These are phyloP conservation scores for Pangasius macronema DNA, from an alignment of 2,797 vertebrate genomes.

Conservation along the genomic window DNA sequence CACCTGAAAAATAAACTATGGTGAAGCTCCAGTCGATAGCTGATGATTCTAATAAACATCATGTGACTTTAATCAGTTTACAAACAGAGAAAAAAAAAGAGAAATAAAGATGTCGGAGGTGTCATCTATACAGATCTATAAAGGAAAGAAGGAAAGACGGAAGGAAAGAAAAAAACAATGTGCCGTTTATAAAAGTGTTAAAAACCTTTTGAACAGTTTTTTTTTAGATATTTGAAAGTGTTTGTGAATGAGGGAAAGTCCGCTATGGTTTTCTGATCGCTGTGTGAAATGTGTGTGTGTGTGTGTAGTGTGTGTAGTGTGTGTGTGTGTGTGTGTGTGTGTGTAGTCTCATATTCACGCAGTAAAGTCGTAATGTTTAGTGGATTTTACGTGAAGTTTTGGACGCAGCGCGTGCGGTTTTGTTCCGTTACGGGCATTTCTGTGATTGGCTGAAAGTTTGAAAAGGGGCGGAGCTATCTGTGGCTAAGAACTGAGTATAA, in stretches of 20 bases:
- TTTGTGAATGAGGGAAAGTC: neutral
- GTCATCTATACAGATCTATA: neutral
- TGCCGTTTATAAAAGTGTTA: neutral
- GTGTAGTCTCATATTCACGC: neutral
- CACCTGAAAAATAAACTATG: neutral
- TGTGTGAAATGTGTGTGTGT: neutral
- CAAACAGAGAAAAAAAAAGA: neutral
- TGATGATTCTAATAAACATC: neutral
- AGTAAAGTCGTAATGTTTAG: neutral
- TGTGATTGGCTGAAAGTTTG: conserved; percentile 65
- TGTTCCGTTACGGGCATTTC: neutral
- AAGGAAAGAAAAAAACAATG: neutral
- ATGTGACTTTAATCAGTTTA: neutral
- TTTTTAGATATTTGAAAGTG: neutral
- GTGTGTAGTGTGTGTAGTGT: neutral
- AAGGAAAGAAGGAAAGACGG: neutral
- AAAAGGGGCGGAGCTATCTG: neutral
- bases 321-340: neutral
- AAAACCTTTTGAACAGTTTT: neutral
- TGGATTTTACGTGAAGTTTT: neutral
- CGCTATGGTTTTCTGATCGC: neutral
- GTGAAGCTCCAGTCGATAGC: neutral
- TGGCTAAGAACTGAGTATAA: conserved; percentile 4
- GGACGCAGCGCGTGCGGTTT: neutral
- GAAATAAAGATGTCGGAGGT: neutral